phyloP scores from a whole-genome alignment of 2,797 vertebrate genomes.

The Enteromius paludinosus region DNA sequence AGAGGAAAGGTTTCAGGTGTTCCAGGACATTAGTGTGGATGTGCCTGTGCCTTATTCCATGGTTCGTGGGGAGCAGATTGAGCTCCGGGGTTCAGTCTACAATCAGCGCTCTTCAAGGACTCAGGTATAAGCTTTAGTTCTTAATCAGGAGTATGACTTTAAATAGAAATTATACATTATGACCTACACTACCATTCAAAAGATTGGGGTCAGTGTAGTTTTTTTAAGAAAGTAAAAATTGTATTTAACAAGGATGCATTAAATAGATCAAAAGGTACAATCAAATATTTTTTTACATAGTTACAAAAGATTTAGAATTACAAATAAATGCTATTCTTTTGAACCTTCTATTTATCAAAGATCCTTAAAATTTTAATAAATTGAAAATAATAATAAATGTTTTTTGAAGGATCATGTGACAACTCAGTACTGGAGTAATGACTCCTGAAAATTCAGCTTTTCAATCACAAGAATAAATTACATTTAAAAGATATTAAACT shows the following conservation, averaged over 20 bases:
- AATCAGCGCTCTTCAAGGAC: constrained; percentile 68
- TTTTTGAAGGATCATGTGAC: neutral
- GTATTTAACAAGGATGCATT: neutral
- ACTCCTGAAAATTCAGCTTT: neutral
- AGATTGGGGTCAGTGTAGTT: neutral
- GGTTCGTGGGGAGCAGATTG: constrained; percentile 85
- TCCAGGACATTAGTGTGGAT: constrained; percentile 79
- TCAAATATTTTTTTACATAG: neutral
- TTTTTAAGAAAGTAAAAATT: too few species aligned
- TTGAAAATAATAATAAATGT: too few species aligned
- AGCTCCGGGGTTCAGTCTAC: constrained; percentile 82
- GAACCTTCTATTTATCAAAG: neutral
- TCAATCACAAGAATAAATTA: neutral
- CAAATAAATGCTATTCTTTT: neutral
- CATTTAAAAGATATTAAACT: neutral
- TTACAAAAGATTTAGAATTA: neutral
- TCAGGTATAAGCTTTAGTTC: constrained; percentile 46
- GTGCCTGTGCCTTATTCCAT: constrained; percentile 84
- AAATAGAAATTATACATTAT: neutral
- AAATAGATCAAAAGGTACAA: too few species aligned
- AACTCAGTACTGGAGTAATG: neutral
- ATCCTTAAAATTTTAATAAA: neutral
- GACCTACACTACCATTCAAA: neutral
- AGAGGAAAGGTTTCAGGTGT: constrained; percentile 72
- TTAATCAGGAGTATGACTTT: neutral